Conservation (phyloP, 2,888 invertebrate species). For the Drosophila mettleri region DNA sequence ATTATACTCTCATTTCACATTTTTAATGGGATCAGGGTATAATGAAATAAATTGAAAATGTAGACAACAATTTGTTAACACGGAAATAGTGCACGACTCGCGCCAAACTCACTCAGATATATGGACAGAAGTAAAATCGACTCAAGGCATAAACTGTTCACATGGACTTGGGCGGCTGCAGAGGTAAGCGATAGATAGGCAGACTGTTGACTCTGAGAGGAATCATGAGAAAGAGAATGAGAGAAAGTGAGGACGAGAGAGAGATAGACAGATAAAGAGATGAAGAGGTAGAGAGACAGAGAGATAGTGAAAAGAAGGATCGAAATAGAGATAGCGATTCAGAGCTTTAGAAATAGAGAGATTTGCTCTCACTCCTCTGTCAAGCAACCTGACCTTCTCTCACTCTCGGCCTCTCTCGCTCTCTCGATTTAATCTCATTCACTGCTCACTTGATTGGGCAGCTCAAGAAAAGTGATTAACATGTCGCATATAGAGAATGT, state of each 20-base stretch:
- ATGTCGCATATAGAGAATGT: constrained; percentile 26
- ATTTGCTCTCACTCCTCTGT: not conserved
- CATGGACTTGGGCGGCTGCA: no score
- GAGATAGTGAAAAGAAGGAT: no score
- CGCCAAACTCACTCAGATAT: not conserved
- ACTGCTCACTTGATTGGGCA: constrained; percentile 15
- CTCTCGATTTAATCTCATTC: not conserved
- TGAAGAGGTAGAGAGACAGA: not conserved
- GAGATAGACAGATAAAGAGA: not conserved
- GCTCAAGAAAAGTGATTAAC: constrained; percentile 23
- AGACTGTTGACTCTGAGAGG: not conserved
- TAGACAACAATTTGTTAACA: constrained; percentile 59
- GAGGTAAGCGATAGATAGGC: not conserved
- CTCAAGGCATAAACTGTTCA: not conserved
- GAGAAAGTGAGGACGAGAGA: not conserved
- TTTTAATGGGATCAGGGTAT: no score
- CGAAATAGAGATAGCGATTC: no score
- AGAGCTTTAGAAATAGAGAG: not conserved
- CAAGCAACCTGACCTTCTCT: not conserved
- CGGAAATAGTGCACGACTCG: not conserved
- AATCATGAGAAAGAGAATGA: not conserved
- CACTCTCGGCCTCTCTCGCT: not conserved
- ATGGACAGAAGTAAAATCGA: not conserved
- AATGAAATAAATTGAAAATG: constrained; percentile 49
- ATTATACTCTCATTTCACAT: no score